Evolutionary conservation across 2,888 invertebrate species (phyloP), one percentile per base, ranked within the genome.

Genomic region (Strigamia crassipes): DNA sequence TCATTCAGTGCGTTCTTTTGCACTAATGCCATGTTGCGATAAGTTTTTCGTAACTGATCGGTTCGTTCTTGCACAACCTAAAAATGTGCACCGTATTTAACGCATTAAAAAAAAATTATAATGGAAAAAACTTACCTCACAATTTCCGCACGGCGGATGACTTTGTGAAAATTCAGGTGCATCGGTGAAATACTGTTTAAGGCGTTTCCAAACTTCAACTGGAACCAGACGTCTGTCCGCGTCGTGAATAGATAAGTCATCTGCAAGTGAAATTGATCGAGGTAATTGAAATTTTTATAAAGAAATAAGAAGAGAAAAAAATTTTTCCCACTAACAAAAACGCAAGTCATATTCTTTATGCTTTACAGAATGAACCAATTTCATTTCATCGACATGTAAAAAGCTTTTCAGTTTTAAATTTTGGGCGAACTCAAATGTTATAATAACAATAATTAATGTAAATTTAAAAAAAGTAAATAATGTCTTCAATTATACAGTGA

Each of bases 161-260:
- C 82, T 82, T 5, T 82, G 83, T 6, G 82, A 77, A 83, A 87
- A 87, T 80, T 86, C 86, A 5, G 86, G 85, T 46, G 87, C 86
- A n/a, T 85, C 84, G 2, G 88, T 87, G 84, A 89, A 89, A 84
- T 89, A 91, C 81, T 88, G 88, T 83, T 87, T 87, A 23, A 91
- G 85, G 82, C 90, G 89, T 34, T 85, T 83, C 91, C 91, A 91
- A 1, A 89, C 90, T 83, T 87, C 87, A 8, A 86, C 85, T 0
- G 90, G 89, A 10, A 91, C 89, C 38, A 90, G 85, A 84, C 89
- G 89, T 79, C 90, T 87, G 81, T 86, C 85, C 21, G 84, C 85
- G 79, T 86, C 86, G 82, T 89, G 88, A 5, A 87, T 86, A 79
- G 85, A 85, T 41, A 90, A 84, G 31, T 87, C 86, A 46, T 87